Evolutionary conservation across 2,888 invertebrate species (phyloP), one percentile per base, ranked within the genome.

Genomic region (Platycnemis pennipes): DNA sequence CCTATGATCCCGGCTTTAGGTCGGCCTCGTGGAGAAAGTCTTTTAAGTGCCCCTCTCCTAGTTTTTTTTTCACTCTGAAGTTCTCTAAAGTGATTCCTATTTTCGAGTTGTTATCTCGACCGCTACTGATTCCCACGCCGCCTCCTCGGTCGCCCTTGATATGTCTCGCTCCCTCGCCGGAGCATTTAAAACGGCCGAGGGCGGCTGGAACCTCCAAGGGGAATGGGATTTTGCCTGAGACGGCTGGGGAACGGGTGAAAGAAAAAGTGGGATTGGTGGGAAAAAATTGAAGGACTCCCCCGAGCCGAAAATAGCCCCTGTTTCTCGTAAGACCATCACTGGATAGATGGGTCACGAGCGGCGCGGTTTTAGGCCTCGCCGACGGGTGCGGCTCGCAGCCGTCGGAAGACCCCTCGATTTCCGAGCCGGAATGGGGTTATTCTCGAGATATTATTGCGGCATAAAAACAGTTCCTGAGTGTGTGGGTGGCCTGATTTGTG

Each of bases 301-400:
- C 37, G 31, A 19, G 77, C 77, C 77, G 77, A 37, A 77, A 77
- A 77, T 77, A 77, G 77, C 37, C 37, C n/a, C 37, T 49, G 8
- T 49, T 11, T 8, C 63, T 63, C 63, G 26, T 26, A 37, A n/a
- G 37, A 37, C 77, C 77, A 37, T 77, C 8, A 37, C 13, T 5
- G 77, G 37, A 77, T 77, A 77, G 77, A 77, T 77, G 77, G 31
- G 77, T 77, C 31, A 37, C 77, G 77, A 22, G n/a, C 63, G 63
- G 63, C 63, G 77, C 37, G 11, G 77, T 26, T 7, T 22, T 22
- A 56, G 22, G 56, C 11, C 8, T 22, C n/a, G n/a, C n/a, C n/a
- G n/a, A n/a, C n/a, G n/a, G n/a, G n/a, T n/a, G n/a, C n/a, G n/a
- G n/a, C n/a, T n/a, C n/a, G n/a, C n/a, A n/a, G n/a, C n/a, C n/a